Conservation (phyloP, 1,140 invertebrate genomes). For the Hylaeus anthracinus region DNA sequence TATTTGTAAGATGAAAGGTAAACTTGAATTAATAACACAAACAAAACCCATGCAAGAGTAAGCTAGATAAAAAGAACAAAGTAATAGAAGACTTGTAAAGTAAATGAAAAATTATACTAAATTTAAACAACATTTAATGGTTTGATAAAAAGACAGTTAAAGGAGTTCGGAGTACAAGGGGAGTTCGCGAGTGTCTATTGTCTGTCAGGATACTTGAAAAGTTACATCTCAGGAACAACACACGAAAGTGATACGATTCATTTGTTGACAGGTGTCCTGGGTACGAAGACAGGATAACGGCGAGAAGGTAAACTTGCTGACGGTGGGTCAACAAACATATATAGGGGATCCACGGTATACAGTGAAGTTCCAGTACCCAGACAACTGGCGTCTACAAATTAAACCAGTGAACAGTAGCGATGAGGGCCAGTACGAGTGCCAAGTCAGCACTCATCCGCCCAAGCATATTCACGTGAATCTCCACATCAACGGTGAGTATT, state of each 20-base stretch:
- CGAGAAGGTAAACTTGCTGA: constrained; percentile 85
- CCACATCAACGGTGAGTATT: constrained; percentile 86
- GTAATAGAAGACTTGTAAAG: too few relatives aligned
- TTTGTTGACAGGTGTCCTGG: constrained; percentile 85
- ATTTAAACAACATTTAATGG: too few relatives aligned
- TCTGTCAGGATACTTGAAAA: too few relatives aligned
- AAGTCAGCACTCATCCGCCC: constrained; percentile 89
- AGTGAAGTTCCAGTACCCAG: constrained; percentile 89
- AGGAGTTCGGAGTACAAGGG: too few relatives aligned
- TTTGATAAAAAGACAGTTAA: too few relatives aligned
- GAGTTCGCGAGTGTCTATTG: too few relatives aligned
- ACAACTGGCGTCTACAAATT: constrained; percentile 89
- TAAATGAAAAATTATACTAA: too few relatives aligned
- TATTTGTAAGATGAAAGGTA: too few relatives aligned
- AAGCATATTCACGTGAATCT: constrained; percentile 87
- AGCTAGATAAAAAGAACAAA: too few relatives aligned
- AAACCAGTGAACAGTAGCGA: constrained; percentile 86
- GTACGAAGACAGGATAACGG: constrained; percentile 84
- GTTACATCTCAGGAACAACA: not conserved
- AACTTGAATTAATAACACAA: too few relatives aligned
- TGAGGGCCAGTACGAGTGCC: constrained; percentile 88
- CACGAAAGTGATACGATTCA: not conserved
- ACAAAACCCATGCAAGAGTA: too few relatives aligned
- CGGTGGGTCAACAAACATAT: constrained; percentile 86
- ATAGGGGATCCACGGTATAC: constrained; percentile 88